Evolutionary conservation across 2,888 invertebrate species (phyloP).

Genomic region (Oeneis ivallda): DNA sequence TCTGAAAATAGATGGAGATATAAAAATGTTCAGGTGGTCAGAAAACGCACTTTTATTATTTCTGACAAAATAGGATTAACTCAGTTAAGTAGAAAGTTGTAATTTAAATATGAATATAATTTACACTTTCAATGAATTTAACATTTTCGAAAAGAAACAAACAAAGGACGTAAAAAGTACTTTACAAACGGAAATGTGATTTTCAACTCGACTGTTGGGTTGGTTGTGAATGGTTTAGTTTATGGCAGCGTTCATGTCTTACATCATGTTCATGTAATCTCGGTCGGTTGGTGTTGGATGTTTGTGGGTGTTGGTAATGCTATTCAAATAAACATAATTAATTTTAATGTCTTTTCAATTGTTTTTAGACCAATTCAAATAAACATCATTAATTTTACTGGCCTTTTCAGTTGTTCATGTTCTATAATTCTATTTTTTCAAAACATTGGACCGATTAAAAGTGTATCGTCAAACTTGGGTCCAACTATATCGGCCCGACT

Average conservation of each 20-base stretch:
- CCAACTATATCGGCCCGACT: no score
- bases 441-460: no score
- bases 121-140: background rate
- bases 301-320: no score
- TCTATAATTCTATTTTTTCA: no score
- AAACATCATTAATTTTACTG: no score
- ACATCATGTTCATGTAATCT: background rate
- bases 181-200: constrained; percentile 38
- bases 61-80: background rate
- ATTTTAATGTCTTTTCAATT: no score
- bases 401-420: no score
- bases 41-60: constrained; percentile 51
- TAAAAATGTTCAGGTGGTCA: constrained; percentile 78
- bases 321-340: no score
- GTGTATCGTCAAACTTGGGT: no score
- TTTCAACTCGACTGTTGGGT: constrained; percentile 30
- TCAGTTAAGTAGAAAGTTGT: constrained; percentile 6
- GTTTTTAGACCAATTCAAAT: no score
- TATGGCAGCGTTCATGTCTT: constrained; percentile 31
- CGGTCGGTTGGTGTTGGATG: no score
- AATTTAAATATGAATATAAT: constrained; percentile 10
- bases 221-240: constrained; percentile 17
- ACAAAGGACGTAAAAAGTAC: constrained; percentile 27
- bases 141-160: constrained; percentile 6
- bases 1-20: constrained; percentile 87